Conservation (phyloP, 2,113 vertebrate species). For the Dolichallabes microphthalmus region DNA sequence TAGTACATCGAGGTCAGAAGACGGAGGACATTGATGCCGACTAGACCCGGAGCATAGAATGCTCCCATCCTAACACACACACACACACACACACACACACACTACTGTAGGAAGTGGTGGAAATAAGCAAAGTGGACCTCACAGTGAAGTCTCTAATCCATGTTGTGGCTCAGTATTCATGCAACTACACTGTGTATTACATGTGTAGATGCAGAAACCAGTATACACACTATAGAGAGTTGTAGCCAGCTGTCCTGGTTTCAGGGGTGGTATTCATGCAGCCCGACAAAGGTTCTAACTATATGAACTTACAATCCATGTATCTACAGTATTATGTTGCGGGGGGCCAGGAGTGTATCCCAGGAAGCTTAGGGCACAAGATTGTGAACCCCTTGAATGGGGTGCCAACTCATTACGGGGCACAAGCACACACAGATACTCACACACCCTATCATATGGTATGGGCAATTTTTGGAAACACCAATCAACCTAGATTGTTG, state of each 20-base stretch:
- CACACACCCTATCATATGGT: no score
- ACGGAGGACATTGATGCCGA: conserved; percentile 95
- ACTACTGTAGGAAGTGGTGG: not conserved
- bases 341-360: no score
- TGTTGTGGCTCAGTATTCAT: not conserved
- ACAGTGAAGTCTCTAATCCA: not conserved
- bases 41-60: conserved; percentile 92
- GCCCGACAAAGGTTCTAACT: not conserved
- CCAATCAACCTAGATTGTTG: no score
- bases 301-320: not conserved
- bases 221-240: not conserved
- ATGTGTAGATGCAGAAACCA: not conserved
- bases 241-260: not conserved
- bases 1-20: conserved; percentile 98
- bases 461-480: no score
- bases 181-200: not conserved
- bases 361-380: no score
- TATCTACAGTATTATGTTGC: no score
- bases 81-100: conserved; percentile 22
- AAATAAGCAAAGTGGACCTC: not conserved
- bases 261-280: not conserved
- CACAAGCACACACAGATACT: no score
- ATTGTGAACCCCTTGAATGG: no score
- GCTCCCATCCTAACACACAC: conserved; percentile 85
- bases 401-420: no score